Percentiles rank a stretch among this genome's conserved stretches.
These are phyloP conservation scores for Eledona agricola DNA, from an alignment of 2,888 invertebrate species.

Conservation along the genomic window DNA sequence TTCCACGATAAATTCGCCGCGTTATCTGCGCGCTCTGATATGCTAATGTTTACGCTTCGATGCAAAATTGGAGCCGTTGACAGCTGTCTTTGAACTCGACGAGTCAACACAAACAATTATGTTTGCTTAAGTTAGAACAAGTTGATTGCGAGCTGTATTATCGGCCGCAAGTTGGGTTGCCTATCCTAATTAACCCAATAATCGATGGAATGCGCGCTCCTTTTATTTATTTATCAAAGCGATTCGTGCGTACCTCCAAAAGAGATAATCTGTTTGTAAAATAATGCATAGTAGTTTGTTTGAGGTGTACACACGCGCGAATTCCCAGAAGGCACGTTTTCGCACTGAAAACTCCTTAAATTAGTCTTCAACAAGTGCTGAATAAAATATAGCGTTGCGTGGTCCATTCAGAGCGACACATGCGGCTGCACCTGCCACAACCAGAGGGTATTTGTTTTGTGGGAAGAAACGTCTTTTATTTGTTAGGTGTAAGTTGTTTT, in stretches of 20 bases:
- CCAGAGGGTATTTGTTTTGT: conserved; percentile 10
- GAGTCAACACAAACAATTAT: too few relatives aligned
- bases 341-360: conserved; percentile 14
- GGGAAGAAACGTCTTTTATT: conserved; percentile 17
- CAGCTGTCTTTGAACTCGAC: too few relatives aligned
- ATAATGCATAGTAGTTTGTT: conserved; percentile 19
- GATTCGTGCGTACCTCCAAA: too few relatives aligned
- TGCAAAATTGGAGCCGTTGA: too few relatives aligned
- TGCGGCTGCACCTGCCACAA: conserved; percentile 7
- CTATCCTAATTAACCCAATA: too few relatives aligned
- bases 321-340: conserved; percentile 11
- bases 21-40: conserved; percentile 30
- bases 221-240: too few relatives aligned
- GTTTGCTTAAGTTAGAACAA: too few relatives aligned
- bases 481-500: conserved; percentile 24
- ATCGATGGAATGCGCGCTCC: too few relatives aligned
- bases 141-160: too few relatives aligned
- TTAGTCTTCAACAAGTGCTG: conserved; percentile 27
- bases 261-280: too few relatives aligned
- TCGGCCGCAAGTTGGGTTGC: too few relatives aligned
- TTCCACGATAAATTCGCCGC: conserved; percentile 42
- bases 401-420: conserved; percentile 23
- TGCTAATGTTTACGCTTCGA: conserved; percentile 20
- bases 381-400: conserved; percentile 18
- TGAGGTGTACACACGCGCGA: conserved; percentile 9